Evolutionary conservation across 2,888 invertebrate species (phyloP), one percentile per base, ranked within the genome.

Genomic region (Hirtodrosophila cameraria): DNA sequence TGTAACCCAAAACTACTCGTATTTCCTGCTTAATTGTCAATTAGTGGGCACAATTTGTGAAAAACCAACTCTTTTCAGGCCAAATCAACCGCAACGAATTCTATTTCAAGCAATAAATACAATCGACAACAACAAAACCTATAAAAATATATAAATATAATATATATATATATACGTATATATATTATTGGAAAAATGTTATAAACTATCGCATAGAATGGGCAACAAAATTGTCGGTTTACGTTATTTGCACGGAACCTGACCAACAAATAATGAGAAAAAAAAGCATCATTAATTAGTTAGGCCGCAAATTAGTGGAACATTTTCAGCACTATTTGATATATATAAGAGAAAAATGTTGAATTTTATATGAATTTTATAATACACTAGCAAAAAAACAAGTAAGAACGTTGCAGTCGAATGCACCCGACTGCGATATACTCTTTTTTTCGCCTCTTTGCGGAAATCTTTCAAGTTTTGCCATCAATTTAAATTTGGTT

Each of bases 1-100:
- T 69, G 69, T 62, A 52, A n/a, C n/a, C 43, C 53, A 53, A 39
- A 80, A 83, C 79, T 80, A n/a, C n/a, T n/a, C n/a, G n/a, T n/a
- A 78, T 75, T 80, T 84, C 75, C 80, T 67, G 81, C 75, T 84
- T 84, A 83, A 80, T 80, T 80, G 84, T 70, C 84, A 80, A 80
- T 80, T 80, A 84, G 81, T 78, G 75, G 75, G 69, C 78, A 67
- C 73, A 84, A 63, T 64, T 77, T 80, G 63, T 57, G 59, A 52
- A 63, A n/a, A n/a, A n/a, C n/a, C n/a, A n/a, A 82, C 52, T 54
- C 45, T 70, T 67, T 64, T 63, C 62, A 55, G 41, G 45, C 38
- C 42, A 66, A 83, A 77, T 63, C 75, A 63, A 71, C 69, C 84
- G 64, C 68, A 80, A 60, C 72, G 64, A 74, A 82, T 82, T 53